phyloP scores from a whole-genome alignment of 2,113 vertebrate species.

The Genyomyrus donnyi region DNA sequence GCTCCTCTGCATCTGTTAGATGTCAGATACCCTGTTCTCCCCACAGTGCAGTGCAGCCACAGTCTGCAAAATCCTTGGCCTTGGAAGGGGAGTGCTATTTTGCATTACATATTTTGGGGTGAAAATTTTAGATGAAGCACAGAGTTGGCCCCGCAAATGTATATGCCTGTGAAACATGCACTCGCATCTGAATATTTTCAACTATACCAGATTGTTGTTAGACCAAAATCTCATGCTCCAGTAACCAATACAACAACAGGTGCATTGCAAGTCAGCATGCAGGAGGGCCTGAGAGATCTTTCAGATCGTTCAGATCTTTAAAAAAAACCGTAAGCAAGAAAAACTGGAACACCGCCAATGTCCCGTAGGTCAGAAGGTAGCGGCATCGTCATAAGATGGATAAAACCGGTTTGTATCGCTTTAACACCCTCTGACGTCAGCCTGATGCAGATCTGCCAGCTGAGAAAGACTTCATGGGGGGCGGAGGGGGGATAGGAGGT shows the following conservation, averaged over 20 bases:
- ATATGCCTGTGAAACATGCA: neutral
- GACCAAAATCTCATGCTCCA: neutral
- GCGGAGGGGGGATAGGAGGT: neutral
- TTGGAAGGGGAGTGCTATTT: neutral
- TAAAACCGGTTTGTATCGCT: slow-evolving; percentile 43
- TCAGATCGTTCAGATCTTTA: neutral
- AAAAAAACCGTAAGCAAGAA: neutral
- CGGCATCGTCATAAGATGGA: neutral
- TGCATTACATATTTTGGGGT: neutral
- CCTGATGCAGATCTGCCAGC: slow-evolving; percentile 56
- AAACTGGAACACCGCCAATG: neutral
- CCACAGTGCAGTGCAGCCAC: neutral
- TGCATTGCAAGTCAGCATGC: neutral
- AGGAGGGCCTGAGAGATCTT: neutral
- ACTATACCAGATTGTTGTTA: neutral
- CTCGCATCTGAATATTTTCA: neutral
- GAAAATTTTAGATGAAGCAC: neutral
- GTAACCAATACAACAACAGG: neutral
- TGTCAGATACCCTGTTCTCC: neutral
- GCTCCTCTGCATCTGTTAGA: neutral
- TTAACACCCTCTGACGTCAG: slow-evolving; percentile 65
- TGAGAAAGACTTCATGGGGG: slow-evolving; percentile 39
- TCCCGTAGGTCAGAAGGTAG: slow-evolving; percentile 13
- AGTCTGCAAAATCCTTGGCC: neutral
- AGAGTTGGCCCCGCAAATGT: neutral